A percentile compares a stretch with the other conserved stretches of the same genome.
Conservation (phyloP, 2,797 vertebrate genomes). For the Prionace glauca region DNA sequence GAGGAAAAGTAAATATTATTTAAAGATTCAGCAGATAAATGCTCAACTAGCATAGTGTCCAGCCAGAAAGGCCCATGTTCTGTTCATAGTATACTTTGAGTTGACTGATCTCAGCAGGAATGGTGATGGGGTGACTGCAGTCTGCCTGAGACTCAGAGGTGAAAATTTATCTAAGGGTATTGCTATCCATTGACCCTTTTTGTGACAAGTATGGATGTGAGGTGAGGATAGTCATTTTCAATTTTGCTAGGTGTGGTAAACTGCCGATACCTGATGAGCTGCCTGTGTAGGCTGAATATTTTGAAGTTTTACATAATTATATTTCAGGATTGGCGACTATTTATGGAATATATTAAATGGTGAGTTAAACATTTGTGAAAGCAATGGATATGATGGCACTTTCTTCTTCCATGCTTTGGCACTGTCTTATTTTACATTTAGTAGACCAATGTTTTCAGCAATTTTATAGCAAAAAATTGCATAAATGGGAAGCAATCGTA, state of each 20-base stretch:
- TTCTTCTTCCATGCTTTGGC: not conserved
- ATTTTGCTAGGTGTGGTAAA: not conserved
- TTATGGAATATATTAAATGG: not conserved
- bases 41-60: not conserved
- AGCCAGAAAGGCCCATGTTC: not conserved
- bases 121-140: not conserved
- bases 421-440: not conserved
- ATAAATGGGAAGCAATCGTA: not conserved
- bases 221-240: not conserved
- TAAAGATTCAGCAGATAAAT: not conserved
- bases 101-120: not conserved
- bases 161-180: not conserved
- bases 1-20: slow-evolving; percentile 4
- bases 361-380: not conserved
- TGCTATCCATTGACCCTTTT: not conserved
- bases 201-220: not conserved
- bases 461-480: not conserved
- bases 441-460: not conserved
- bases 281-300: not conserved
- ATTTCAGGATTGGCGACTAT: not conserved
- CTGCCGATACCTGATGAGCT: not conserved
- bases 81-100: not conserved
- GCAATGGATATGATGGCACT: not conserved
- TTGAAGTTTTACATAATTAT: not conserved
- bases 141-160: not conserved